phyloP scores from a whole-genome alignment of 1,140 invertebrate genomes.

The Pollicipes pollicipes region DNA sequence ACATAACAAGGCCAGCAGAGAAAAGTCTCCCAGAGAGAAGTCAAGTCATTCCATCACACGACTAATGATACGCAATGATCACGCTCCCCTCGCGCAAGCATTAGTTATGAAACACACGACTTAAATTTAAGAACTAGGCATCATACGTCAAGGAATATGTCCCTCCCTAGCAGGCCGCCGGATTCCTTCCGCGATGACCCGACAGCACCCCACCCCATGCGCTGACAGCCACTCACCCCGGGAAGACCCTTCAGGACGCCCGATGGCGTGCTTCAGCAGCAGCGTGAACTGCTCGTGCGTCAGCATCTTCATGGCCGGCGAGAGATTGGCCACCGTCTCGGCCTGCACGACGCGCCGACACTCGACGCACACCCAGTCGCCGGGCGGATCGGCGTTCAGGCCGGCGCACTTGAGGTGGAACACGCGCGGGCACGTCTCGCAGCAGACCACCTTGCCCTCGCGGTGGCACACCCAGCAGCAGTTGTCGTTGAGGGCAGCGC shows the following conservation, averaged over 20 bases:
- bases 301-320: constrained; percentile 49
- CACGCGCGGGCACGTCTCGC: constrained; percentile 64
- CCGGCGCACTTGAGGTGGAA: constrained; percentile 62
- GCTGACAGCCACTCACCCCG: constrained; percentile 37
- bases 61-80: too few species aligned
- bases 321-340: constrained; percentile 54
- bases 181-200: too few species aligned
- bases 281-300: constrained; percentile 50
- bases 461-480: constrained; percentile 80
- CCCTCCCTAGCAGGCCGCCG: too few species aligned
- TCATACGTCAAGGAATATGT: too few species aligned
- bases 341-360: constrained; percentile 58
- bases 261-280: constrained; percentile 51
- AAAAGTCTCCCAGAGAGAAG: too few species aligned
- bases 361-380: constrained; percentile 70
- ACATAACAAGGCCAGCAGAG: too few species aligned
- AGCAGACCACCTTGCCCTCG: constrained; percentile 42
- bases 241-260: constrained; percentile 48
- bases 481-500: constrained; percentile 36
- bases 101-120: too few species aligned
- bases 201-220: too few species aligned
- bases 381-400: constrained; percentile 31
- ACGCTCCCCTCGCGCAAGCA: too few species aligned
- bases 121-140: too few species aligned
- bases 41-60: too few species aligned